Percentiles rank a stretch among this genome's conserved stretches.
phyloP scores from a whole-genome alignment of 2,888 invertebrate genomes.

The Thera britannica region DNA sequence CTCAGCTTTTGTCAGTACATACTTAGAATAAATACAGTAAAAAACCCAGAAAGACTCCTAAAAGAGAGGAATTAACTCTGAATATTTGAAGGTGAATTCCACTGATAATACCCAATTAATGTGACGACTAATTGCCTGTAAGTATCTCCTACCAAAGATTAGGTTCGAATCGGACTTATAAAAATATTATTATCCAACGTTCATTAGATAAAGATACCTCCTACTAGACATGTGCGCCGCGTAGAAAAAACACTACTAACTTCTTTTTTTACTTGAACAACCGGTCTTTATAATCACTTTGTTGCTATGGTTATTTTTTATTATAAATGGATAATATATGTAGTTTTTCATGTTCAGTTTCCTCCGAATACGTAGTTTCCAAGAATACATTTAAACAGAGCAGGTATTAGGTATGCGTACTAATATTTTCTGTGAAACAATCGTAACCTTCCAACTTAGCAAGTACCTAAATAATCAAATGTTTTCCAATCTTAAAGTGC shows the following conservation, averaged over 20 bases:
- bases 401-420: neutral
- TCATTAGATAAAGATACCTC: neutral
- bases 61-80: neutral
- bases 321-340: conserved; percentile 6
- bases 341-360: conserved; percentile 14
- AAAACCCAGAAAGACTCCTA: too few species aligned
- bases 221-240: neutral
- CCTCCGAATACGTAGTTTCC: neutral
- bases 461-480: too few species aligned
- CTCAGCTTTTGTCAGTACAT: too few species aligned
- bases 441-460: too few species aligned
- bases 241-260: neutral
- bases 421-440: too few species aligned
- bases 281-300: conserved; percentile 17
- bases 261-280: conserved; percentile 21
- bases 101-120: conserved; percentile 20
- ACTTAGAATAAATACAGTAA: too few species aligned
- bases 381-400: neutral
- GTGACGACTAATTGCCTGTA: neutral
- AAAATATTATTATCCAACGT: neutral
- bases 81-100: conserved; percentile 15
- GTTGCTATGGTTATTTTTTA: neutral
- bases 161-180: too few species aligned
- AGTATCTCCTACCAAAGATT: conserved; percentile 14
- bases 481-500: too few species aligned